Evolutionary conservation across 2,888 invertebrate genomes (phyloP), one percentile per base, ranked within the genome.

Genomic region (Lysandra bellargus): DNA sequence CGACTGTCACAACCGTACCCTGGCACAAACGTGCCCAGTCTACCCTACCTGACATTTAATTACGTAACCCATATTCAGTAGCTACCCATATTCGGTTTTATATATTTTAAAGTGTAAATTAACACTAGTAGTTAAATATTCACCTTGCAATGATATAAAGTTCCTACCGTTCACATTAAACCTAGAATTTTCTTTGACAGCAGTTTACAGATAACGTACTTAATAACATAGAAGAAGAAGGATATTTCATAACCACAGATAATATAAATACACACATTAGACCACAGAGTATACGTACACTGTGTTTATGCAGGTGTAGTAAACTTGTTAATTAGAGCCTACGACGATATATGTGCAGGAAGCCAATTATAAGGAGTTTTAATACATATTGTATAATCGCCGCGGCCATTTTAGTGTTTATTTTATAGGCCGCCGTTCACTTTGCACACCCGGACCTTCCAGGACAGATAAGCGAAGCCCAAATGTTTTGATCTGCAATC

Each of bases 211-310:
- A 73, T 72, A 53, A 40, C 80, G 80, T 61, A 49, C 37, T n/a
- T 82, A 80, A 82, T 82, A 80, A 81, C 69, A 82, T 80, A 82
- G 82, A 81, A 82, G 82, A 82, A 77, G 76, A 80, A 80, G 82
- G 80, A 80, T 77, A 78, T 82, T 82, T 82, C 82, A 80, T 82
- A 82, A 82, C 80, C 81, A 75, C 82, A 74, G 75, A 79, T 75
- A 79, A 79, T 79, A 79, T 57, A 69, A 79, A 79, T 79, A 74
- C 79, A 79, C 57, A 61, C 57, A 74, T 79, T 79, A 79, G 72
- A 77, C 49, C 78, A 80, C 79, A 81, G 78, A 80, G 78, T 80
- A 82, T 79, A 78, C 82, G 82, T 49, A 61, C 74, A 61, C 74
- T 79, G 57, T 79, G 53, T 61, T 79, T 79, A 79, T 53, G 76